Evolutionary conservation across 2,113 vertebrate species (phyloP).

Genomic region (Podilymbus podiceps): DNA sequence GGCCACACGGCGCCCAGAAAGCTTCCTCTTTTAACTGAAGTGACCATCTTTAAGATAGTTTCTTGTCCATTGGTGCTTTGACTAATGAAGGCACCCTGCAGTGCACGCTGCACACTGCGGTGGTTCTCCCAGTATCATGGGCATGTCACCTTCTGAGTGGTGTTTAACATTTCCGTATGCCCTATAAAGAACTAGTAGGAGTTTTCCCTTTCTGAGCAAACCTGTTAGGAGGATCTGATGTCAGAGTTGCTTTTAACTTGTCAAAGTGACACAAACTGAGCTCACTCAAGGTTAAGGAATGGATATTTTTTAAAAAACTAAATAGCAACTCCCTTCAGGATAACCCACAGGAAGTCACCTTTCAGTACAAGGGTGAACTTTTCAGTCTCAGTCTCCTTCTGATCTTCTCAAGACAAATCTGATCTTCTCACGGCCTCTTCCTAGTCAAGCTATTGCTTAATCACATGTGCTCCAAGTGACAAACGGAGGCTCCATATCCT

Average conservation of each 20-base stretch:
- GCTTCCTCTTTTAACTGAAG: background rate
- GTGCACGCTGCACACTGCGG: background rate
- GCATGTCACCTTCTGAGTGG: background rate
- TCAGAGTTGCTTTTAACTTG: background rate
- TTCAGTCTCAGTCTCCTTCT: background rate
- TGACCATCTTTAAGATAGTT: background rate
- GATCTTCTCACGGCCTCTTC: background rate
- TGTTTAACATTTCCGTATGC: background rate
- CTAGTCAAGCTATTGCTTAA: background rate
- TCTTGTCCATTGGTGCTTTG: background rate
- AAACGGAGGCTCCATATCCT: background rate
- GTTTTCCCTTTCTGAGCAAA: background rate
- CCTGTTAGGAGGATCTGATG: rapidly evolving
- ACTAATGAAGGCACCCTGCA: background rate
- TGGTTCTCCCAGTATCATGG: background rate
- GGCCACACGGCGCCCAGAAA: background rate
- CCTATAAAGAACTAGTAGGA: background rate
- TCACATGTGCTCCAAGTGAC: background rate
- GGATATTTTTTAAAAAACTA: background rate
- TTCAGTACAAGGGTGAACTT: background rate
- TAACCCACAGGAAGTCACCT: background rate
- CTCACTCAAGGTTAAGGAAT: background rate
- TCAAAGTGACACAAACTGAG: background rate
- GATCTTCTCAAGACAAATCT: background rate
- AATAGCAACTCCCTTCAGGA: background rate